These are phyloP conservation scores for Diuraphis noxia DNA, from an alignment of 1,140 invertebrate genomes.

Conservation along the genomic window DNA sequence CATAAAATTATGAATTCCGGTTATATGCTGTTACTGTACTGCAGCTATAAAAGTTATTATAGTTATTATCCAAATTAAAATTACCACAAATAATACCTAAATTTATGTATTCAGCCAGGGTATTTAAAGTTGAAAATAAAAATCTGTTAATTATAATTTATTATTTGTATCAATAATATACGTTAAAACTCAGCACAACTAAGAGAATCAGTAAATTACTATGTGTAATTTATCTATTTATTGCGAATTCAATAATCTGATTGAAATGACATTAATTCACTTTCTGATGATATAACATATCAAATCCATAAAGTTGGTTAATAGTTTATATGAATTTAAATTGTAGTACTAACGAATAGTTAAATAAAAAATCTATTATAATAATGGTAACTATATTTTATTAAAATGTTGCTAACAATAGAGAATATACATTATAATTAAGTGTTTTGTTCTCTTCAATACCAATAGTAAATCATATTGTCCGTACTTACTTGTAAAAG, in stretches of 20 bases:
- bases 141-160: background rate
- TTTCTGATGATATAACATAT: background rate
- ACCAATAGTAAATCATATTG: background rate
- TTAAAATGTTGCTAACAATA: background rate
- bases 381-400: background rate
- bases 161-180: background rate
- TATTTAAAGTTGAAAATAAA: background rate
- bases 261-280: background rate
- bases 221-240: background rate
- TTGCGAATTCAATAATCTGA: background rate
- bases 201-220: background rate
- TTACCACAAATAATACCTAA: too few species aligned
- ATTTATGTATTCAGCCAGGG: background rate
- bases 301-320: background rate
- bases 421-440: too few species aligned
- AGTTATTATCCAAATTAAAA: background rate
- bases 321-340: background rate
- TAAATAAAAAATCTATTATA: background rate
- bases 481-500: background rate
- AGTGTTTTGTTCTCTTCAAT: background rate
- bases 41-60: background rate
- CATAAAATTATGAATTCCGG: background rate
- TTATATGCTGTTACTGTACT: too few species aligned
- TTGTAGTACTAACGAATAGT: background rate
- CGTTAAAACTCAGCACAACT: background rate